These are phyloP conservation scores for Nymphicus hollandicus DNA, from an alignment of 2,113 vertebrate genomes.

Conservation along the genomic window DNA sequence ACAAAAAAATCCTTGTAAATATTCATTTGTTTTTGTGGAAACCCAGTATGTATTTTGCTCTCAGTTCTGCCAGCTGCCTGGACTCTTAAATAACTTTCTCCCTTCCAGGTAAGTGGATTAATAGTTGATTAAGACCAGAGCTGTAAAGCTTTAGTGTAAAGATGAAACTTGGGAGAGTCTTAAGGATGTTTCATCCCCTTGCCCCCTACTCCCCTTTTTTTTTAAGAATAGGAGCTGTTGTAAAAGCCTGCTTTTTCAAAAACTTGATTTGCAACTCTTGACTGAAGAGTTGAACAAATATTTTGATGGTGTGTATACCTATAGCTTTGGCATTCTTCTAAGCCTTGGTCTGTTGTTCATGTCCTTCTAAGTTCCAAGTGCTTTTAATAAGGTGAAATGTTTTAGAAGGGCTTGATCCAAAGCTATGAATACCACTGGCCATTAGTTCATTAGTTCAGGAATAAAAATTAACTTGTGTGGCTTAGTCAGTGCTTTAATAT, in stretches of 20 bases:
- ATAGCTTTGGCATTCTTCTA: background rate
- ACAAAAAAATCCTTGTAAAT: background rate
- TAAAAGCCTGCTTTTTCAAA: background rate
- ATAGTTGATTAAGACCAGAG: background rate
- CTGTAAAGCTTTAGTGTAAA: background rate
- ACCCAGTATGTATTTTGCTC: background rate
- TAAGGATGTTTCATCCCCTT: background rate
- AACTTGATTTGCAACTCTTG: background rate
- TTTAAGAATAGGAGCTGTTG: background rate
- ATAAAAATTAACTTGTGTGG: background rate
- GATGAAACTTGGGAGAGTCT: background rate
- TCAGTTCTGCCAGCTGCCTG: background rate
- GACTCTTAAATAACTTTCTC: background rate
- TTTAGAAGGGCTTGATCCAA: background rate
- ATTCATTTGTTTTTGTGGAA: background rate
- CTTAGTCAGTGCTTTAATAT: background rate
- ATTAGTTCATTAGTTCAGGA: background rate
- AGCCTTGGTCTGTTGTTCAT: background rate
- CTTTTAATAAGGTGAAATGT: background rate
- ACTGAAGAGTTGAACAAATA: background rate
- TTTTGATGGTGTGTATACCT: background rate
- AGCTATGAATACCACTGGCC: background rate
- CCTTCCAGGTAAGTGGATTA: background rate
- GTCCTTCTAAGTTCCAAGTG: background rate
- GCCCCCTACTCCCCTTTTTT: background rate